Percentiles rank a stretch among this genome's conserved stretches.
phyloP scores from a whole-genome alignment of 2,888 invertebrate genomes.

The Acrobasis suavella region DNA sequence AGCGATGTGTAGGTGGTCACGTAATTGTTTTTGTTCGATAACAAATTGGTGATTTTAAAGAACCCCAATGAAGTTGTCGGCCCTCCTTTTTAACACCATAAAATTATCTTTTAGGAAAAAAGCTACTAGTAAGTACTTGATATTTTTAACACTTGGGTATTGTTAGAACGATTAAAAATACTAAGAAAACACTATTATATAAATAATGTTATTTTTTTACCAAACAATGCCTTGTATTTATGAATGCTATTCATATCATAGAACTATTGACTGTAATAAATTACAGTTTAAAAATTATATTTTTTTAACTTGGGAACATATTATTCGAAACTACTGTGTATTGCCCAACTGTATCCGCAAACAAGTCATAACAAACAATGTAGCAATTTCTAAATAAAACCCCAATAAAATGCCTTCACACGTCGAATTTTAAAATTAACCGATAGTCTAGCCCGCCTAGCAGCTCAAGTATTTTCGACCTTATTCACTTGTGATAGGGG shows the following conservation, averaged over 20 bases:
- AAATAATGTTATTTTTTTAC: too few relatives aligned
- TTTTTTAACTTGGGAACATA: too few relatives aligned
- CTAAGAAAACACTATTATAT: too few relatives aligned
- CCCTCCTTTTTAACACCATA: constrained; percentile 37
- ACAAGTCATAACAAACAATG: constrained; percentile 18
- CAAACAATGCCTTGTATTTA: too few relatives aligned
- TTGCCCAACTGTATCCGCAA: neutral
- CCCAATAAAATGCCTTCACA: constrained; percentile 62
- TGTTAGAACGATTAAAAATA: too few relatives aligned
- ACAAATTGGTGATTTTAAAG: constrained; percentile 69
- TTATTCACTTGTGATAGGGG: constrained; percentile 42
- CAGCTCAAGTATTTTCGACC: constrained; percentile 36
- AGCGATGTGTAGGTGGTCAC: constrained; percentile 60
- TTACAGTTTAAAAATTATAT: too few relatives aligned
- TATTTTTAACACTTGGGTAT: too few relatives aligned
- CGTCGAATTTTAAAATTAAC: constrained; percentile 67
- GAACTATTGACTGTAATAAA: too few relatives aligned
- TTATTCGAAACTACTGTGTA: too few relatives aligned
- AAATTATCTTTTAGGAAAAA: constrained; percentile 27
- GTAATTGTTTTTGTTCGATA: constrained; percentile 73
- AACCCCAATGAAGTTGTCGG: constrained; percentile 62
- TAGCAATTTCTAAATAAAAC: constrained; percentile 49
- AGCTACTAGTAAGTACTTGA: neutral
- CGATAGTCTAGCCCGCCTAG: constrained; percentile 47
- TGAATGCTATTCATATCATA: too few relatives aligned